Conservation (phyloP, 2,113 vertebrate genomes). For the Bos javanicus region DNA sequence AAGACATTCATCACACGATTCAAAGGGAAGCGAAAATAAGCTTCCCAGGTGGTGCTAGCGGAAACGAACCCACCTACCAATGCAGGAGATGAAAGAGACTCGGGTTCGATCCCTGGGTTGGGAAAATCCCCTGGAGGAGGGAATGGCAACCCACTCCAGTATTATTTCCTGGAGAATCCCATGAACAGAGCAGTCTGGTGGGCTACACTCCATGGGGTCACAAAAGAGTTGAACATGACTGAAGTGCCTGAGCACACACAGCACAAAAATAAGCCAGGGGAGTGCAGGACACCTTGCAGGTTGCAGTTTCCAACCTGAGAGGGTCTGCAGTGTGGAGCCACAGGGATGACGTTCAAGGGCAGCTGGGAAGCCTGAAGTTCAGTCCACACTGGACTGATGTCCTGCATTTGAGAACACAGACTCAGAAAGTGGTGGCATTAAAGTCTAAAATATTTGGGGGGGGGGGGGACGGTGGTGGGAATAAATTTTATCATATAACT, state of each 20-base stretch:
- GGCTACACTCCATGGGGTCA: background rate
- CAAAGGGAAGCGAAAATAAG: conserved; percentile 18
- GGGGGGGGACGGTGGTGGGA: background rate
- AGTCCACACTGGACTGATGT: background rate
- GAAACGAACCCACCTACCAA: background rate
- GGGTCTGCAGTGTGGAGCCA: background rate
- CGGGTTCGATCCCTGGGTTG: background rate
- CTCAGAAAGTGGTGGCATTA: background rate
- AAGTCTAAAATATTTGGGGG: background rate
- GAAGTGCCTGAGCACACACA: background rate
- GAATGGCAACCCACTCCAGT: background rate
- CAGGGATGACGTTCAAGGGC: background rate
- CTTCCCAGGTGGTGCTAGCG: background rate
- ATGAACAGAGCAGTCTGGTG: background rate
- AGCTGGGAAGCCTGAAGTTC: background rate
- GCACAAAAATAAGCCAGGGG: background rate
- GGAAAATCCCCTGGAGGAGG: background rate
- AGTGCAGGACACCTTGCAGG: background rate
- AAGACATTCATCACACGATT: background rate
- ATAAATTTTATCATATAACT: background rate
- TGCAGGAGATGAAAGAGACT: background rate
- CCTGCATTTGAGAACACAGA: conserved; percentile 52
- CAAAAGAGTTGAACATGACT: background rate
- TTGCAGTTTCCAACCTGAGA: background rate
- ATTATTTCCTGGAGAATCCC: background rate